phyloP scores from a whole-genome alignment of 2,888 invertebrate genomes.

The Tetanocera ferruginea region DNA sequence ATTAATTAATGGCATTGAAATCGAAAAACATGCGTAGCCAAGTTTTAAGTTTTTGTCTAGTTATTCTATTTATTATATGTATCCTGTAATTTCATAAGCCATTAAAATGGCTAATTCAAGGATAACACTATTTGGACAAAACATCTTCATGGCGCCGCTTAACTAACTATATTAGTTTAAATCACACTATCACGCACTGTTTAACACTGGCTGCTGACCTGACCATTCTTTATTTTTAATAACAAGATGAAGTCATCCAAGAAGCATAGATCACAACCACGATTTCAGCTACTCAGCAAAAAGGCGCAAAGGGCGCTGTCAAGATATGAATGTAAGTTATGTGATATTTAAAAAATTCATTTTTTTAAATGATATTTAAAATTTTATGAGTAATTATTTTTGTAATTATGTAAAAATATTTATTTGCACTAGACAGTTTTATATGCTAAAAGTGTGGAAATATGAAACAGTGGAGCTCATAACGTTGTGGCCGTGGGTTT shows the following conservation, averaged over 20 bases:
- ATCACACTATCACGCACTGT: not conserved
- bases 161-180: not conserved
- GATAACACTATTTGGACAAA: not conserved
- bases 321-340: constrained; percentile 61
- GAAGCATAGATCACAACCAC: not conserved
- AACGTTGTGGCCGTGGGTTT: no score
- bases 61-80: constrained; percentile 60
- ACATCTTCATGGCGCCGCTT: not conserved
- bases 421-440: no score
- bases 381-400: no score
- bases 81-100: constrained; percentile 51
- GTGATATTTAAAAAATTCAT: not conserved
- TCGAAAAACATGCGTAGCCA: constrained; percentile 58
- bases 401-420: no score
- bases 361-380: no score
- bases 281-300: constrained; percentile 60
- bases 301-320: constrained; percentile 56
- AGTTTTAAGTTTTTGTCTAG: constrained; percentile 60
- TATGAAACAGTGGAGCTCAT: no score
- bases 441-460: no score
- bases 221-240: not conserved
- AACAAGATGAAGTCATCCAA: constrained; percentile 15
- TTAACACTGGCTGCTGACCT: not conserved
- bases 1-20: constrained; percentile 17
- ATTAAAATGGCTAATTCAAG: constrained; percentile 31